Evolutionary conservation across 2,113 vertebrate species (phyloP).

Genomic region (Glaucidium brasilianum): DNA sequence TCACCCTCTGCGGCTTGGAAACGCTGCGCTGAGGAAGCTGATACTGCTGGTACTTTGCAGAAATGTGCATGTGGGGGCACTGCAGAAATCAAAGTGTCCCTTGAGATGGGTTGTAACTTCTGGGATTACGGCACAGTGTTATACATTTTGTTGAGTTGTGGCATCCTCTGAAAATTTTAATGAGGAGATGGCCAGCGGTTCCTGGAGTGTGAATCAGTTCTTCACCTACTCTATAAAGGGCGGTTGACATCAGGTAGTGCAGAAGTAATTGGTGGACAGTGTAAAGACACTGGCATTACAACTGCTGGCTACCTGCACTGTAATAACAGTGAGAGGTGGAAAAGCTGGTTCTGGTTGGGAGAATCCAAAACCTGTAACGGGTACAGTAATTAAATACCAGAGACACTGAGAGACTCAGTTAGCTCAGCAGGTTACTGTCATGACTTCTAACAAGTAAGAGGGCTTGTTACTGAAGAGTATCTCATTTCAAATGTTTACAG

Average conservation of each 20-base stretch:
- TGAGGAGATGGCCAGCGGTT: neutral
- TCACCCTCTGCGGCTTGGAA: neutral
- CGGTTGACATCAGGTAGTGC: neutral
- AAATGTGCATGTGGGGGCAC: neutral
- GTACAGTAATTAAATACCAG: neutral
- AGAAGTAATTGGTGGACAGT: neutral
- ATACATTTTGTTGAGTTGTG: neutral
- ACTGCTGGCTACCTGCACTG: neutral
- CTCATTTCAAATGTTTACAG: conserved; percentile 47
- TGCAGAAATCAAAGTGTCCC: neutral
- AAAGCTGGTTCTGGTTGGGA: neutral
- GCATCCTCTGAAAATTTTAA: neutral
- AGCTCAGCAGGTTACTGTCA: neutral
- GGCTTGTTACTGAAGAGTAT: conserved; percentile 3
- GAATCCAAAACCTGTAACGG: neutral
- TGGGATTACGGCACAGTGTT: neutral
- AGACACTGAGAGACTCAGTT: neutral
- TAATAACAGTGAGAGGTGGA: neutral
- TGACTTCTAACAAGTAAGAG: neutral
- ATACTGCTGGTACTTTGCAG: neutral
- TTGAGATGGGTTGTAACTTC: neutral
- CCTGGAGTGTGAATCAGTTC: neutral
- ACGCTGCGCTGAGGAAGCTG: neutral
- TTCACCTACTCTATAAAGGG: neutral
- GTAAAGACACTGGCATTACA: neutral